Evolutionary conservation across 2,113 vertebrate genomes (phyloP).

Genomic region (Diadophis punctatus): DNA sequence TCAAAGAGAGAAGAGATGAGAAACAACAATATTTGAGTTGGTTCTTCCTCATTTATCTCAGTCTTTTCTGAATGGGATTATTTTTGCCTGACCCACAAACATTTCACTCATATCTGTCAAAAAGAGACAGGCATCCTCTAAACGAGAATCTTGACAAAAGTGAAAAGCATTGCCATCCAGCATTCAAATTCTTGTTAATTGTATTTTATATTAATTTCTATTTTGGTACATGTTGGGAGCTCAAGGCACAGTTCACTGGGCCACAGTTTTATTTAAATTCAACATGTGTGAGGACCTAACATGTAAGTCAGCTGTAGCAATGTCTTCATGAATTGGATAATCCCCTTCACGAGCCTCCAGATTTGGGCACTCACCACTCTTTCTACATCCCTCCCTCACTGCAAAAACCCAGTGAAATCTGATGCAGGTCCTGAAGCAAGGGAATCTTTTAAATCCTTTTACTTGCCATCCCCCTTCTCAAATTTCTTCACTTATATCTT

Average conservation of each 20-base stretch:
- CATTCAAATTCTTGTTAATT: not conserved
- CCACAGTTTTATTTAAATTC: not conserved
- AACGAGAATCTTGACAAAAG: not conserved
- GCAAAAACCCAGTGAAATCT: not conserved
- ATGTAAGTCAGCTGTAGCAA: not conserved
- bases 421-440: not conserved
- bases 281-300: not conserved
- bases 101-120: not conserved
- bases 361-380: not conserved
- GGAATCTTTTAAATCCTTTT: not conserved
- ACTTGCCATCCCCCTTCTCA: not conserved
- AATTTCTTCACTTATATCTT: not conserved
- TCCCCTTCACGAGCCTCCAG: not conserved
- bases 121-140: not conserved
- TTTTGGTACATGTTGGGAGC: not conserved
- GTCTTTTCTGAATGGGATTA: not conserved
- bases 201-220: not conserved
- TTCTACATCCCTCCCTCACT: not conserved
- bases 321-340: not conserved
- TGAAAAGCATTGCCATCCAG: not conserved
- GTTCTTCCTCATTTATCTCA: not conserved
- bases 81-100: not conserved
- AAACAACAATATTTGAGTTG: not conserved
- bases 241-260: not conserved
- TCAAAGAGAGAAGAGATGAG: not conserved